Percentiles rank a stretch among this genome's conserved stretches.
These are phyloP conservation scores for Dermatemys mawii DNA, from an alignment of 2,113 vertebrate species.

Conservation along the genomic window DNA sequence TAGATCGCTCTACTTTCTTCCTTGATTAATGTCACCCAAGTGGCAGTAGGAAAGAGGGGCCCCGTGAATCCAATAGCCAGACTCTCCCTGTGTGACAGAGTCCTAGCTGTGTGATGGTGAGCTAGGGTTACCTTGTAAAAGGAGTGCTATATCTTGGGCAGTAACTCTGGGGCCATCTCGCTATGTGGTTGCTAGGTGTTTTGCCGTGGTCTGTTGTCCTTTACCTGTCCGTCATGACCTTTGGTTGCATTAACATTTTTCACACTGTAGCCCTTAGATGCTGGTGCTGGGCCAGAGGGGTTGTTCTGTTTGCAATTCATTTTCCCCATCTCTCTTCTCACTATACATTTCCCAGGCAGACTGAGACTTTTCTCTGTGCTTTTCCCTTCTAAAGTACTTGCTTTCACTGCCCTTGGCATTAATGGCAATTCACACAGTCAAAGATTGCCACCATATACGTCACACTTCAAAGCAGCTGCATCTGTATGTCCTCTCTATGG, in stretches of 20 bases:
- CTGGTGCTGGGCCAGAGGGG: not conserved
- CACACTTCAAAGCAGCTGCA: not conserved
- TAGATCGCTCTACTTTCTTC: not conserved
- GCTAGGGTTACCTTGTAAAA: not conserved
- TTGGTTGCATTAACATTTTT: not conserved
- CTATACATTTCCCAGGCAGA: not conserved
- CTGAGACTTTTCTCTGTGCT: not conserved
- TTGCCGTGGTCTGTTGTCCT: not conserved
- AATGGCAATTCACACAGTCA: not conserved
- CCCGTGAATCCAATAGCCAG: not conserved
- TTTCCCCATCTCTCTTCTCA: not conserved
- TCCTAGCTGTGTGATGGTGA: not conserved
- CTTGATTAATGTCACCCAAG: no score
- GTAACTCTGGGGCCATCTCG: not conserved
- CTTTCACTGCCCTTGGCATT: not conserved
- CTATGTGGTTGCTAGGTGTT: not conserved
- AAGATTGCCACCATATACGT: not conserved
- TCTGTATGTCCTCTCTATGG: not conserved
- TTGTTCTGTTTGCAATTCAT: not conserved
- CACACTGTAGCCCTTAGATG: not conserved
- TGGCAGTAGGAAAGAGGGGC: no score
- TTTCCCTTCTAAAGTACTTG: not conserved
- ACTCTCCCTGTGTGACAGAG: not conserved
- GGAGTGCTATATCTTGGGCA: not conserved
- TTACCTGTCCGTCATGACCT: not conserved